Evolutionary conservation across 2,113 vertebrate species (phyloP).

Genomic region (rabbit (Oryctolagus cuniculus)): mOryCun1.1 NC_091435.1:93179001-93179500

Average conservation of each 20-base stretch:
- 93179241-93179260: neutral
- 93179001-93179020: neutral
- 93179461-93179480: too few relatives aligned
- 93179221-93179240: neutral
- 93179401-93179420: neutral
- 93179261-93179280: slow-evolving; percentile 33
- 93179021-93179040: neutral
- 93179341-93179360: neutral
- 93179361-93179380: neutral
- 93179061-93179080: neutral
- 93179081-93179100: neutral
- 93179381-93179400: slow-evolving; percentile 6
- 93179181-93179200: neutral
- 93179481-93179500: too few relatives aligned
- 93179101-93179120: neutral
- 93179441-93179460: too few relatives aligned
- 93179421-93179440: neutral
- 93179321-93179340: slow-evolving; percentile 6
- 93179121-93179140: neutral
- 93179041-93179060: neutral
- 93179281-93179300: neutral
- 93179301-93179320: neutral
- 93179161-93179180: slow-evolving; percentile 8
- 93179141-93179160: neutral
- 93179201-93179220: neutral